Evolutionary conservation across 2,113 vertebrate species (phyloP), one percentile per base, ranked within the genome.

Genomic region (Rissa tridactyla): DNA sequence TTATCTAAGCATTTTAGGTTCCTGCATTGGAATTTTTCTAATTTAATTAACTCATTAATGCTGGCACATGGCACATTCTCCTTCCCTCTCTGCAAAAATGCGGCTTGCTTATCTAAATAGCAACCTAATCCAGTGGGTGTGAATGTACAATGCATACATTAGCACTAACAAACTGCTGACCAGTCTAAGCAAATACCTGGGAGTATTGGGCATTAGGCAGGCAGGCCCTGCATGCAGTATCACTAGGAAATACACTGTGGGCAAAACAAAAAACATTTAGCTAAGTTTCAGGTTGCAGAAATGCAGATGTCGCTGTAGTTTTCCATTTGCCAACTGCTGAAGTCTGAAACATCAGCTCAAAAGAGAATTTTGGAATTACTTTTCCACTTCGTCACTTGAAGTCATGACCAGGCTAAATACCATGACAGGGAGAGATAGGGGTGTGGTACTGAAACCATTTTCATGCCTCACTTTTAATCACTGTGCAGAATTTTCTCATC

Each of bases 11-110:
- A 92, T 94, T 97, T 98, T 96, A 68, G 51, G 81, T 92, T 97
- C 87, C 92, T 96, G 94, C 92, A 91, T 57, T 97, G 91, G 93
- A 97, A 96, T 97, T 98, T 98, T 98, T 98, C 95, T 96, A 92
- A 98, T 98, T 97, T 97, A 97, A 98, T 97, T 98, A 97, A 98
- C 95, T 98, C 96, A 97, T 97, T 98, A 98, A 97, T 60, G 87
- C 95, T 96, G 82, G 97, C 98, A 98, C 96, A 96, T 98, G 96
- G 97, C 91, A 96, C 91, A 94, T 95, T 96, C 95, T 96, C 85
- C 70, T 95, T 97, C 88, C 49, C 65, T 79, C 49, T 69, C 82
- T 17, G 51, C 82, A 96, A 91, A 95, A 93, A 91, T 82, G 90
- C 5, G 6, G 66, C 44, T 91, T 92, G 82, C 86, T 90, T 97